phyloP scores from a whole-genome alignment of 2,113 vertebrate species.

The Ceyx melanurus region DNA sequence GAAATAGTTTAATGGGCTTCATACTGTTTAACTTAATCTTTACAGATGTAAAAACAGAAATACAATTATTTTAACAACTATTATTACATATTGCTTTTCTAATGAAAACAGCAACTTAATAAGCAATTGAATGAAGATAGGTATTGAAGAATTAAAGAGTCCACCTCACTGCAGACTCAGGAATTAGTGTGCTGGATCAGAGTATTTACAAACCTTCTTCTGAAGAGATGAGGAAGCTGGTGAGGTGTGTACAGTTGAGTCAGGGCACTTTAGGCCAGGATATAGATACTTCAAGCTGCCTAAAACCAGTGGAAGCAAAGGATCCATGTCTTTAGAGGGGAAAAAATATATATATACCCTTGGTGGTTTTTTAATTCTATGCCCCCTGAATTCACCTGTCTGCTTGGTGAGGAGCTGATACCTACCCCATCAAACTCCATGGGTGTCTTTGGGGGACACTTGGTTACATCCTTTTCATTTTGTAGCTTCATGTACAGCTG shows the following conservation, averaged over 20 bases:
- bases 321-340: background rate
- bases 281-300: background rate
- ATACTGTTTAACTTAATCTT: constrained; percentile 77
- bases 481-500: background rate
- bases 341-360: no score
- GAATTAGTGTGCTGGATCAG: background rate
- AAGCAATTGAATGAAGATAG: background rate
- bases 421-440: background rate
- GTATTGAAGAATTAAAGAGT: background rate
- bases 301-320: background rate
- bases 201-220: background rate
- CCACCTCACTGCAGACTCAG: background rate
- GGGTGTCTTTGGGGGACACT: rapidly evolving
- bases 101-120: constrained; percentile 52
- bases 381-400: background rate
- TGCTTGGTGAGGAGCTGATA: background rate
- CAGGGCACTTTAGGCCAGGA: rapidly evolving
- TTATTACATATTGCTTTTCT: constrained; percentile 73
- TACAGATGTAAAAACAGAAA: constrained; percentile 82
- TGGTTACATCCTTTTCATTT: background rate
- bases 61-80: constrained; percentile 76
- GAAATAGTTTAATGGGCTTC: constrained; percentile 75
- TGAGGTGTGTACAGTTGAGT: background rate
- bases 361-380: background rate
- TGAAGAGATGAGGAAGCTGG: background rate